Evolutionary conservation across 2,888 invertebrate species (phyloP).

Genomic region (Aphodius granarius): DNA sequence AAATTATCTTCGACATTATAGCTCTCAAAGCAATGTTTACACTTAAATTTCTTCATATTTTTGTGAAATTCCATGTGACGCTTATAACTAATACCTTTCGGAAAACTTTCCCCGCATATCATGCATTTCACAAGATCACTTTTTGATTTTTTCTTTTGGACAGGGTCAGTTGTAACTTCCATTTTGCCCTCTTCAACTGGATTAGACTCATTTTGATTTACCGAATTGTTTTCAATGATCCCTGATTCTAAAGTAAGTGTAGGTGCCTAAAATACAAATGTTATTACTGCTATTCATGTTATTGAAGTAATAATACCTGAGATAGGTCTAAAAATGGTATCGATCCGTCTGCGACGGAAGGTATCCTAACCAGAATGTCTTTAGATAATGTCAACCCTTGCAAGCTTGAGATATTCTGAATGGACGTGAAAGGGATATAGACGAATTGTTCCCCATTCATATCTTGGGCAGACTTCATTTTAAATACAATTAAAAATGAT

Average conservation of each 20-base stretch:
- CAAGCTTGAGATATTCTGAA: not conserved
- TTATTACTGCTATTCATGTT: too few relatives aligned
- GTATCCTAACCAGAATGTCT: not conserved
- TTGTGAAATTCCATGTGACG: slow-evolving; percentile 47
- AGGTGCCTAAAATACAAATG: too few relatives aligned
- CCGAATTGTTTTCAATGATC: not conserved
- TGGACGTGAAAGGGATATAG: not conserved
- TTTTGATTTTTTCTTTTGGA: too few relatives aligned
- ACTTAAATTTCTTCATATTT: slow-evolving; percentile 47
- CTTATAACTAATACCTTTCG: slow-evolving; percentile 39
- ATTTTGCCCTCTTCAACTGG: not conserved
- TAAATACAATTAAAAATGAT: not conserved
- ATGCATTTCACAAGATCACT: slow-evolving; percentile 37
- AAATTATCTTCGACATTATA: slow-evolving; percentile 50
- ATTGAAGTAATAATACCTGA: not conserved
- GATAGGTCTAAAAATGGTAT: not conserved
- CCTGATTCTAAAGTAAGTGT: too few relatives aligned
- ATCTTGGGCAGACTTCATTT: slow-evolving; percentile 4
- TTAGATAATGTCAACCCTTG: not conserved
- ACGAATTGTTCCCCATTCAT: not conserved
- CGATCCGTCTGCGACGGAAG: not conserved
- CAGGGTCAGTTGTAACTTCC: too few relatives aligned
- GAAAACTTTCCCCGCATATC: slow-evolving; percentile 43
- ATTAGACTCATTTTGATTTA: not conserved
- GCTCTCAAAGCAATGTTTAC: slow-evolving; percentile 45